phyloP scores from a whole-genome alignment of 1,140 invertebrate genomes.

The Ceratina japonica region DNA sequence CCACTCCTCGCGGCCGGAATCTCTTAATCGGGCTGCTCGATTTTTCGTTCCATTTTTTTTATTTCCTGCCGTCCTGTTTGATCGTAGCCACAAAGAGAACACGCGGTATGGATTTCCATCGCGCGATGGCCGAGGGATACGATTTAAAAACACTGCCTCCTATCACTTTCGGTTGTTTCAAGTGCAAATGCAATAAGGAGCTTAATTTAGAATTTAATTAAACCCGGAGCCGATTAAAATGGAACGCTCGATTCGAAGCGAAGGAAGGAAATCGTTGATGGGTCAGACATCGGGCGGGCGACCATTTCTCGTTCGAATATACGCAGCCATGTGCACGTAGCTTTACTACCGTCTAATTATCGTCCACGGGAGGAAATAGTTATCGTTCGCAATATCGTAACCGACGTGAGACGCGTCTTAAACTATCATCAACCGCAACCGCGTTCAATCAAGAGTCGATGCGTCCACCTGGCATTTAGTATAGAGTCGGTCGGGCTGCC shows the following conservation, averaged over 20 bases:
- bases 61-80: neutral
- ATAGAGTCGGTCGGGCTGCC: conserved; percentile 7
- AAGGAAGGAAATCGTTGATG: no score
- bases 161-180: neutral
- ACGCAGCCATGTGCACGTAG: neutral
- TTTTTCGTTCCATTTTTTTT: conserved; percentile 8
- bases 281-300: no score
- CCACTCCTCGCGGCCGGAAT: neutral
- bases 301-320: neutral
- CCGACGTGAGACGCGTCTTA: neutral
- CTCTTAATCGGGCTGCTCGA: conserved; percentile 25
- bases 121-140: neutral
- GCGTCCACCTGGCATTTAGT: conserved; percentile 6
- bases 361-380: neutral
- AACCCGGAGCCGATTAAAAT: neutral
- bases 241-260: neutral
- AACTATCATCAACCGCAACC: neutral
- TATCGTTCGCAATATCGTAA: neutral
- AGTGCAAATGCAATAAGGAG: neutral
- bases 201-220: neutral
- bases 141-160: neutral
- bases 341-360: neutral
- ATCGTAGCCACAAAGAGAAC: conserved; percentile 11
- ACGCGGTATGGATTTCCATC: conserved; percentile 12
- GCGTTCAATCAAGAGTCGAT: neutral